Evolutionary conservation across 2,797 vertebrate species (phyloP).

Genomic region (Cossypha caffra): DNA sequence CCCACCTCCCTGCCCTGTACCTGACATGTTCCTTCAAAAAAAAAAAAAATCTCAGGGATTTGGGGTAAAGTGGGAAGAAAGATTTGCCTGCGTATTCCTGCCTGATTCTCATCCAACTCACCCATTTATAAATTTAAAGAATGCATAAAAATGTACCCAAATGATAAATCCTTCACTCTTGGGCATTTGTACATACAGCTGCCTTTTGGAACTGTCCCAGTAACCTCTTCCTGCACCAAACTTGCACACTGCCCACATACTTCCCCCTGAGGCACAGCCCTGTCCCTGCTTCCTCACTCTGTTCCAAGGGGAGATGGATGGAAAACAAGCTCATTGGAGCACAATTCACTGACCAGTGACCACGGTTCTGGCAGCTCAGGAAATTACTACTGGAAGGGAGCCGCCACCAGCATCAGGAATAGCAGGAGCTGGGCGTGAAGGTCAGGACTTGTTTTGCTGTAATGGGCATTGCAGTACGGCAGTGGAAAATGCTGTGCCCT

Average conservation of each 20-base stretch:
- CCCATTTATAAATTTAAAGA: background rate
- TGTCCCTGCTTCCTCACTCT: rapidly evolving
- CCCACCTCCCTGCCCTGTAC: background rate
- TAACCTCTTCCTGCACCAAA: background rate
- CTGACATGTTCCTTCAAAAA: background rate
- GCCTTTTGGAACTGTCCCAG: background rate
- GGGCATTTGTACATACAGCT: rapidly evolving
- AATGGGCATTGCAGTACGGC: background rate
- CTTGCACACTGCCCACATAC: no score
- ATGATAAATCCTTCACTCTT: background rate
- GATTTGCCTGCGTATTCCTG: background rate
- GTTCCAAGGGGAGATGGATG: background rate
- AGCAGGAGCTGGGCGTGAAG: background rate
- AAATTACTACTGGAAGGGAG: background rate
- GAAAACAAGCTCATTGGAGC: background rate
- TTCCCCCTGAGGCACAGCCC: background rate
- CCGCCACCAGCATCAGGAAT: background rate
- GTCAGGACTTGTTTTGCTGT: background rate
- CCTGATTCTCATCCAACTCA: background rate
- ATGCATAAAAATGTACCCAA: background rate
- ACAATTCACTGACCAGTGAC: background rate
- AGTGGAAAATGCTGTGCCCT: background rate
- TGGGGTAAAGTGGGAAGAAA: background rate
- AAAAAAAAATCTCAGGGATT: background rate
- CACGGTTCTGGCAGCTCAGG: background rate